A percentile compares a stretch with the other conserved stretches of the same genome.
Evolutionary conservation across 2,113 vertebrate genomes (phyloP).

Genomic region (Brienomyrus longianalis): DNA sequence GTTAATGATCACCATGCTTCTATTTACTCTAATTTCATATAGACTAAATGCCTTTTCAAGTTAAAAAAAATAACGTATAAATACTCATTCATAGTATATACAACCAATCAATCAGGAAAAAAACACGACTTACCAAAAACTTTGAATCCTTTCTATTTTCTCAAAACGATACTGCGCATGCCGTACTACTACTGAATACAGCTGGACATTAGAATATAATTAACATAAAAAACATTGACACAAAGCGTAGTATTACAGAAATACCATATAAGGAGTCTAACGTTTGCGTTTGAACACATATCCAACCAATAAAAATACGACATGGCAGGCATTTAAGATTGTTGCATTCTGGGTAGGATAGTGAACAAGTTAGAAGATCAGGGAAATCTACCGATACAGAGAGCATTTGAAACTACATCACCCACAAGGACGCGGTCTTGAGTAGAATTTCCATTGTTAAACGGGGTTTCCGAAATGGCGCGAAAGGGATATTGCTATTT

Average conservation of each 20-base stretch:
- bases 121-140: constrained; percentile 34
- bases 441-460: constrained; percentile 19
- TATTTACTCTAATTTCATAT: neutral
- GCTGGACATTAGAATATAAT: constrained; percentile 32
- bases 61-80: neutral
- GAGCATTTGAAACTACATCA: constrained; percentile 18
- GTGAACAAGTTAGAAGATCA: neutral
- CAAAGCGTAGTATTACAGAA: constrained; percentile 18
- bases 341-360: constrained; percentile 28
- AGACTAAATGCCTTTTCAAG: neutral
- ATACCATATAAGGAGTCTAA: constrained; percentile 31
- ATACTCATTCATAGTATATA: neutral
- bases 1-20: constrained; percentile 24
- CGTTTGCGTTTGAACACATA: constrained; percentile 23
- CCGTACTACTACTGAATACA: constrained; percentile 32
- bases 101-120: neutral
- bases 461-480: constrained; percentile 23
- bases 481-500: constrained; percentile 15
- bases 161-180: constrained; percentile 26
- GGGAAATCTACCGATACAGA: neutral
- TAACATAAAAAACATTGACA: constrained; percentile 29
- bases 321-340: constrained; percentile 12
- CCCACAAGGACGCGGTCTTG: constrained; percentile 7
- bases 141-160: constrained; percentile 30
- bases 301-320: constrained; percentile 16